Percentiles rank a stretch among this genome's conserved stretches.
These are phyloP conservation scores for Entelurus aequoreus DNA, from an alignment of 2,113 vertebrate genomes.

Conservation along the genomic window DNA sequence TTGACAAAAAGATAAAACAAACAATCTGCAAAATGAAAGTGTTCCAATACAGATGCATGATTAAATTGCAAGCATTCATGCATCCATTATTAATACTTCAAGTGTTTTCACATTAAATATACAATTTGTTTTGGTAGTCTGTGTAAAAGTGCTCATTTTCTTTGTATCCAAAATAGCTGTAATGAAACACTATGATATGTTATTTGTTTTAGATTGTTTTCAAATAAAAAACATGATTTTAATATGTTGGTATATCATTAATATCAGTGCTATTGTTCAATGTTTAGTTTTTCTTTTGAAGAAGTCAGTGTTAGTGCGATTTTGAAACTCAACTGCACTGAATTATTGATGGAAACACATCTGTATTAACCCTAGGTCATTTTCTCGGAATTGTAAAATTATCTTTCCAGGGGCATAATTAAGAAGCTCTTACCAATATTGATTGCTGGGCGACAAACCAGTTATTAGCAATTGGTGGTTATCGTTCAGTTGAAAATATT, in stretches of 20 bases:
- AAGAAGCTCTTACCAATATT: background rate
- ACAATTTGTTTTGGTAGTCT: background rate
- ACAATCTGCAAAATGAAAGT: background rate
- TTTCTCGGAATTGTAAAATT: background rate
- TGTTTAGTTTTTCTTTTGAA: slow-evolving; percentile 4
- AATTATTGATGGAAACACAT: background rate
- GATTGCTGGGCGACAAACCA: background rate
- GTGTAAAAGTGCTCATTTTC: background rate
- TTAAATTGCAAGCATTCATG: background rate
- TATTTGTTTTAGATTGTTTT: background rate
- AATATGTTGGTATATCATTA: slow-evolving; percentile 4
- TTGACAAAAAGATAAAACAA: background rate
- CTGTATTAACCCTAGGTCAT: background rate
- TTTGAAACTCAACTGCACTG: slow-evolving; percentile 11
- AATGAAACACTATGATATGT: background rate
- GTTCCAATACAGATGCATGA: background rate
- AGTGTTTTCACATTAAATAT: slow-evolving; percentile 25
- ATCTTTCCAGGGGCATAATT: background rate
- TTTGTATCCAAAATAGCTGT: too few relatives aligned
- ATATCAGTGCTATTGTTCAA: slow-evolving; percentile 6
- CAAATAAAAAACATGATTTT: background rate
- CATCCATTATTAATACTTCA: slow-evolving; percentile 3
- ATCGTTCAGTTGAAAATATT: background rate
- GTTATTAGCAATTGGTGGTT: background rate
- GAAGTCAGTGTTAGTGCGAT: background rate